Evolutionary conservation across 2,888 invertebrate species (phyloP).

Genomic region (Dichetophora obliterata): DNA sequence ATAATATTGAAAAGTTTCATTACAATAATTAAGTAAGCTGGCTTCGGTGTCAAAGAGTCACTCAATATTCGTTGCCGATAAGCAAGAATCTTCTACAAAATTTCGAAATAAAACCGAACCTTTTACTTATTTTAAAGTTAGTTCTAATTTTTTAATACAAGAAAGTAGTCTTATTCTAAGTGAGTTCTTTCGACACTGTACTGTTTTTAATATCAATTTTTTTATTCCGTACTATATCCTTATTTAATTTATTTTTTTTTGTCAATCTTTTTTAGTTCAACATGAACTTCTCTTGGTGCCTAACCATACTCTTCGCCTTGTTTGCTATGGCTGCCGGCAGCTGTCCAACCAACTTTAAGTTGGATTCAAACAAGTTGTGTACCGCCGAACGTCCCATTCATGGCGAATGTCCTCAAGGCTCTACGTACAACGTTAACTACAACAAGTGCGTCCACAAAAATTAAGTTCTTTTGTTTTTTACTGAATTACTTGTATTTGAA

Average conservation of each 20-base stretch:
- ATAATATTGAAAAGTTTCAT: no score
- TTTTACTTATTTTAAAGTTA: no score
- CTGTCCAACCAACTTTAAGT: slow-evolving; percentile 56
- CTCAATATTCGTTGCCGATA: not conserved
- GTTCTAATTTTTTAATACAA: no score
- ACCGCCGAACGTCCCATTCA: slow-evolving; percentile 58
- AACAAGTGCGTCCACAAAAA: slow-evolving; percentile 61
- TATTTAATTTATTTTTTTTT: slow-evolving; percentile 5
- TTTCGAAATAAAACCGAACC: no score
- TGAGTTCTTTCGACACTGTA: no score
- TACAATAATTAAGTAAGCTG: no score
- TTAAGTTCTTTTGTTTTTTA: no score
- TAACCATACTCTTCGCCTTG: slow-evolving; percentile 59
- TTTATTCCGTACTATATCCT: not conserved
- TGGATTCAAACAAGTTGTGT: slow-evolving; percentile 51
- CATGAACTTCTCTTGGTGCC: slow-evolving; percentile 62
- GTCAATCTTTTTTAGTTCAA: slow-evolving; percentile 31
- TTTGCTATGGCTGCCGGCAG: slow-evolving; percentile 55
- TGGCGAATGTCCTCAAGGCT: slow-evolving; percentile 62
- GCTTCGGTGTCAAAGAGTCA: no score
- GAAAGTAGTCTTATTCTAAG: no score
- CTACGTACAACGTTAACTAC: slow-evolving; percentile 54
- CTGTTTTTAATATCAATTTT: not conserved
- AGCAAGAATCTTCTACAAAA: not conserved
- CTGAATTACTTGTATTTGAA: no score